phyloP scores from a whole-genome alignment of 2,797 vertebrate species.

The Mallotus villosus region DNA sequence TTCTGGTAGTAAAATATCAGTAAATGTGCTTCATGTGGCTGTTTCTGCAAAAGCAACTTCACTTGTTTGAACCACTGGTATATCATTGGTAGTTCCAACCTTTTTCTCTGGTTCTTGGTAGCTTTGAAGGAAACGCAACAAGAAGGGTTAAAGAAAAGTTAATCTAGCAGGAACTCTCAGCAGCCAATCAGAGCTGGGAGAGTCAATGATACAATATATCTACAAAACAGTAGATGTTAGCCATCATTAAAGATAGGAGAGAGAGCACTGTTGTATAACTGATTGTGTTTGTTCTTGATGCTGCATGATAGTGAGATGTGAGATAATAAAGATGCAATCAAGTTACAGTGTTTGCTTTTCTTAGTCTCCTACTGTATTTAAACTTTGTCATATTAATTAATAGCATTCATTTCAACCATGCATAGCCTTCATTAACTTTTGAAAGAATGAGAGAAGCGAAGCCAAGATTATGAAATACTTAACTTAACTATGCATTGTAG shows the following conservation, averaged over 20 bases:
- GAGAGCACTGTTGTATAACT: not conserved
- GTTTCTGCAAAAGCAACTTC: not conserved
- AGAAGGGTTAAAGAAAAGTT: not conserved
- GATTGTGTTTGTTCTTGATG: not conserved
- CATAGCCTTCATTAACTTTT: not conserved
- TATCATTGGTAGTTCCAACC: not conserved
- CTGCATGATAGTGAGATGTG: not conserved
- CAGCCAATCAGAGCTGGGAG: not conserved
- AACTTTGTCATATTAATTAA: not conserved
- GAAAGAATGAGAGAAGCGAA: not conserved
- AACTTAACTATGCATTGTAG: too few relatives aligned
- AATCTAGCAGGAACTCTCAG: not conserved
- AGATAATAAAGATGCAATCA: not conserved
- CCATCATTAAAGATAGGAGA: not conserved
- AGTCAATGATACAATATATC: not conserved
- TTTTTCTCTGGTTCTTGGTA: not conserved
- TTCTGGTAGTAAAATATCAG: not conserved
- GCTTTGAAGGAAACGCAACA: constrained; percentile 5
- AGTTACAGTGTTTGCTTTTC: not conserved
- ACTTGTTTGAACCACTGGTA: not conserved
- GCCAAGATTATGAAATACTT: too few relatives aligned
- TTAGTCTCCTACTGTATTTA: not conserved
- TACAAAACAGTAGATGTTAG: not conserved
- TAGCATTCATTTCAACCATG: too few relatives aligned
- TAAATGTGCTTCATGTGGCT: not conserved